Base-by-base conservation (phyloP, 2,888 invertebrate species). In the Drosophila anceps region DNA sequence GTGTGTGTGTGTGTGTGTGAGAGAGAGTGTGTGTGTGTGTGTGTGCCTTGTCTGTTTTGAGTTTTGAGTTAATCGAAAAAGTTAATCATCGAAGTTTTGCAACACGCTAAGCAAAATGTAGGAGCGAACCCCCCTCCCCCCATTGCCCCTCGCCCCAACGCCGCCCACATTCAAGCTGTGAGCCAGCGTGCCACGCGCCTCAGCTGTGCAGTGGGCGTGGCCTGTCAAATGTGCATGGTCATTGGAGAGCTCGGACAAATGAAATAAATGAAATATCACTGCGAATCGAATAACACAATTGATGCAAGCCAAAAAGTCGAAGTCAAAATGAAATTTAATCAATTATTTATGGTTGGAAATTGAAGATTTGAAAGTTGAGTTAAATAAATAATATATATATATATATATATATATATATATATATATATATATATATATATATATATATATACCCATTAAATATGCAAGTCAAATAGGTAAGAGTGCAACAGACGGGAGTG, bases 71-170 rank as follows among this genome's bases (percentile, higher is more conserved):
- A 86, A 90, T 86, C 86, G 86, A 86, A 86, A 86, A 90, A 90
- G 86, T 86, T 86, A 90, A 86, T 86, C 86, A 86, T 88, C 89
- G 89, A 85, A 85, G 88, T 89, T 89, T 89, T 82, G 79, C 82
- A 81, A 81, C 74, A 74, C 69, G 80, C 70, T 78, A 73, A 81
- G 69, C 80, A 75, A 74, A 73, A 82, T 54, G 39, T 39, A 31
- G 18, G 37, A 75, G 73, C 76, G 54, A 54, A 58, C 48, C 27
- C 24, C 24, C 24, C 24, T 24, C 24, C 24, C 24, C 24, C 24
- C 24, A 24, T n/a, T n/a, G 4, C 24, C 24, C 24, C 24, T 24
- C 24, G 2, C 24, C 24, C 18, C 33, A 41, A 4, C 15, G 7
- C 39, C n/a, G 1, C 13, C 24, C 13, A 18, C 20, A 37, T 18